Base-by-base conservation (phyloP, 2,113 vertebrate genomes). In the Semnopithecus entellus region DNA sequence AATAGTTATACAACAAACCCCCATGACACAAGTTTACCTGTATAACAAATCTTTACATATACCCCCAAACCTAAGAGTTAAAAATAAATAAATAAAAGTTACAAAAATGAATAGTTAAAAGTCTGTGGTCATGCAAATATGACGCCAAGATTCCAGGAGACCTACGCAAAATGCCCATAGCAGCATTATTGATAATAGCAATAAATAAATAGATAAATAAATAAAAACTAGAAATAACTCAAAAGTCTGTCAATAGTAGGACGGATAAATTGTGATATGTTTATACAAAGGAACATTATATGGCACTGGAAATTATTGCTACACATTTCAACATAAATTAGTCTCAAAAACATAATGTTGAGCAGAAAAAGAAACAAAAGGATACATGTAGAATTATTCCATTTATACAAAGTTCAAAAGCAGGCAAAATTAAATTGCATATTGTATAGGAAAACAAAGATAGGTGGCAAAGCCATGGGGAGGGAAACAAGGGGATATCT, bases 81-180 rank as follows among this genome's bases (percentile, higher is more conserved):
- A 64, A 30, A 64, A 64, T 14, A 64, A 64, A 61, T 30, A 30
- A 27, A 64, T 30, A 64, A 64, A 64, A 30, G 61, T 64, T 13
- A 64, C 61, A 64, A 30, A 85, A 91, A 72, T 40, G 32, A 92
- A 76, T 50, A 35, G 57, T 80, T 40, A 94, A 75, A 61, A 64
- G 20, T 80, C 38, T 88, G 35, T 12, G 35, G 13, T 73, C 3
- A 55, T 80, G 32, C 38, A 35, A 78, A 11, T 52, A n/a, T 52
- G 99, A 99, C 99, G 99, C 99, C 99, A 78, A 99, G 99, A 98
- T 99, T 99, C 68, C 35, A 87, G 40, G 55, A 90, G 16, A 78
- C 10, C 9, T 30, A 16, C 72, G 32, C 59, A 79, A 64, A 88
- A 79, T 83, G 52, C 82, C 72, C 61, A 76, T 14, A 85, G 75